Evolutionary conservation across 2,113 vertebrate species (phyloP), one percentile per base, ranked within the genome.

Genomic region (Euleptes europaea): DNA sequence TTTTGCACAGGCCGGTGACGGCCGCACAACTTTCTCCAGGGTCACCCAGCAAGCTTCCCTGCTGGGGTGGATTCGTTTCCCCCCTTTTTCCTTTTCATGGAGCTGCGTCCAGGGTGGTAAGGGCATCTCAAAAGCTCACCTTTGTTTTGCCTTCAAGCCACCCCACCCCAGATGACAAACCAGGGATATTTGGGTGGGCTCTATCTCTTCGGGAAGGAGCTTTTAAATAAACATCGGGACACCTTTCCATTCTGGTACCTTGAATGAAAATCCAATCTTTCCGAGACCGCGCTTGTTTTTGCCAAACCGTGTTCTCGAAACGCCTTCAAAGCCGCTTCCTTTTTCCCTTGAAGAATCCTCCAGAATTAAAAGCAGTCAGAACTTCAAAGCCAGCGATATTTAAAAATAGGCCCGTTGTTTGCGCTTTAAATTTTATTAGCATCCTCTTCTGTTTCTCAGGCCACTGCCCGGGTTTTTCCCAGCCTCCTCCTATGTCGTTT

Each of bases 351-450:
- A 49, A n/a, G 79, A 85, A 44, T 72, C 54, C 54, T 65, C 79
- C 69, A 73, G 67, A 79, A 80, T 85, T 80, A 73, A 85, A 79
- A 63, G 76, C 54, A 73, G 73, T 65, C 63, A 80, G 77, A 80
- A 77, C 51, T 73, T 85, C 77, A 85, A 79, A 85, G 76, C 76
- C 38, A 47, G 77, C n/a, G 72, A 42, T 65, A 73, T 80, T 73
- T 85, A 85, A 85, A 80, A 80, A 85, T 73, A 85, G 84, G 71
- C 57, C 28, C 21, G 3, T 60, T 60, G 33, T 60, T 26, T 49
- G n/a, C 77, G 73, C 44, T 71, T 78, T 84, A 54, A 54, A 19
- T 54, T 63, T 78, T 40, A 77, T 70, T 71, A 79, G 38, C 38
- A 47, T 78, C 75, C 66, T 71, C 31, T 79, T 54, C 77, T 47